phyloP scores from a whole-genome alignment of 2,888 invertebrate genomes.

The Merodon equestris region DNA sequence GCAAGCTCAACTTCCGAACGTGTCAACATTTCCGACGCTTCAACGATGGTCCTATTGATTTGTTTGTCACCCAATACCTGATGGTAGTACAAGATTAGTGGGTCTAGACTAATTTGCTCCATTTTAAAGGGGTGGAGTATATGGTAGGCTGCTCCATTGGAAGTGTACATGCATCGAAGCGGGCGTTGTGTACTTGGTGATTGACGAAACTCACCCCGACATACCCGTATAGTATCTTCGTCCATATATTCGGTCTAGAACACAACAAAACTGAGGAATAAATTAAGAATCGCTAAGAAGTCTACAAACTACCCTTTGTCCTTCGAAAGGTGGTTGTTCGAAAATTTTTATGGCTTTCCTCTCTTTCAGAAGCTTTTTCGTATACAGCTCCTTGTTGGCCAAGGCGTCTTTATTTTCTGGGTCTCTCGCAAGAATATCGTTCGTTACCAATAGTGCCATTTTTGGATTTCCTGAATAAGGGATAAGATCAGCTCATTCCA shows the following conservation, averaged over 20 bases:
- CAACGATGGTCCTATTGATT: constrained; percentile 52
- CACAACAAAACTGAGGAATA: not conserved
- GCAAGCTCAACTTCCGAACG: not conserved
- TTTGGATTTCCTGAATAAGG: constrained; percentile 32
- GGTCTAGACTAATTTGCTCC: constrained; percentile 79
- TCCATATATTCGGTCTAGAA: constrained; percentile 7
- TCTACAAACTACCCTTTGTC: not conserved
- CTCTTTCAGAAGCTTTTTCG: not conserved
- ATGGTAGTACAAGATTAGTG: constrained; percentile 80
- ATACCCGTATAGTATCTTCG: constrained; percentile 66
- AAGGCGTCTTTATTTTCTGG: constrained; percentile 51
- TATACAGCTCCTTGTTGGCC: constrained; percentile 24
- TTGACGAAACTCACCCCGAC: constrained; percentile 80
- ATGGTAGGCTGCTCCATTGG: constrained; percentile 72
- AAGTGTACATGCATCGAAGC: constrained; percentile 71
- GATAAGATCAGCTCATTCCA: no score
- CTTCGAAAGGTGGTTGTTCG: not conserved
- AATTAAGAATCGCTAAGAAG: not conserved
- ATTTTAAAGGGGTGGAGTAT: constrained; percentile 77
- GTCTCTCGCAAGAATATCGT: constrained; percentile 68
- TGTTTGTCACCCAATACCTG: constrained; percentile 59
- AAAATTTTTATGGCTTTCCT: constrained; percentile 6
- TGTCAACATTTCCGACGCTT: constrained; percentile 35
- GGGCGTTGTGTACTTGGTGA: constrained; percentile 73
- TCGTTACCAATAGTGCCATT: constrained; percentile 10